Evolutionary conservation across 2,888 invertebrate genomes (phyloP), one percentile per base, ranked within the genome.

Genomic region (Lamellibrachia columna): DNA sequence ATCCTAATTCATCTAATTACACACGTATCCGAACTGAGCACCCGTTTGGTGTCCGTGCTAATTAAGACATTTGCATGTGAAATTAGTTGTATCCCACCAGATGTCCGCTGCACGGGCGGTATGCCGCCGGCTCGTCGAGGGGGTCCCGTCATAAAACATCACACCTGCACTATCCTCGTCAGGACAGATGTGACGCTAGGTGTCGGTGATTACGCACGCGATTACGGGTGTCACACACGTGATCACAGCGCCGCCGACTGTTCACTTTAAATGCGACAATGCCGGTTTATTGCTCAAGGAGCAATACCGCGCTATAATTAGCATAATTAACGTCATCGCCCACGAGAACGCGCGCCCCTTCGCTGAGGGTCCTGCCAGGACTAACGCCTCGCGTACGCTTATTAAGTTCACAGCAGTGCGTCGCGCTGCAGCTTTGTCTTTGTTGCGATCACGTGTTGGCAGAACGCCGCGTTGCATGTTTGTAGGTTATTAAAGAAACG

Each of bases 361-460:
- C 75, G 75, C 6, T 22, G 75, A 22, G 75, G 75, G 75, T 75
- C 75, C 22, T n/a, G 75, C 22, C 22, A 75, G 22, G 75, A 75
- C 75, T 22, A 4, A n/a, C 15, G 75, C 75, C 22, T 22, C 75
- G 75, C 15, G 22, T 75, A n/a, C 75, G 75, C 75, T 75, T 75
- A 75, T 75, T 75, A 22, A 11, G 75, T 75, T 75, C 75, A 75
- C 75, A 75, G 75, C 75, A n/a, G 75, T 75, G 75, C n/a, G 75
- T 75, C 75, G 75, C 75, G 75, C 75, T 75, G 75, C 75, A 75
- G 75, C 75, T 75, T 75, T 75, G 75, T 75, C 75, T 75, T 75
- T n/a, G 75, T 15, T n/a, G 75, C 75, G 75, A n/a, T n/a, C 75
- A 75, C 75, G n/a, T 75, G 75, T 2, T 22, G 22, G 6, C 15